Evolutionary conservation across 1,140 invertebrate genomes (phyloP).

Genomic region (Zaprionus camerounensis): DNA sequence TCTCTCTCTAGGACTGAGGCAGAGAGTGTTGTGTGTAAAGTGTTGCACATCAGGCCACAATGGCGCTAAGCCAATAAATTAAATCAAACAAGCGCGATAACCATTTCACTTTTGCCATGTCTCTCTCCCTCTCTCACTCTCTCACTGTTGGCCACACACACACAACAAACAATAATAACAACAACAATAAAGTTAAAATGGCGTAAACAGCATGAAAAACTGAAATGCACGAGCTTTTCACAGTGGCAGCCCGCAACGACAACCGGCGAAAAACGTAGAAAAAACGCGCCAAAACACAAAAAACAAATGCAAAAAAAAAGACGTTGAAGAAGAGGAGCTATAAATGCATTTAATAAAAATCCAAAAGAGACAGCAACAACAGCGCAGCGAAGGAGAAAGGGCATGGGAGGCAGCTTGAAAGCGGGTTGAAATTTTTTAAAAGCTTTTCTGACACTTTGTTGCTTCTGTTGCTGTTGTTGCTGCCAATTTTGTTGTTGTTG

Average conservation of each 20-base stretch:
- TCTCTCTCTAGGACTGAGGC: neutral
- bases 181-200: slow-evolving; percentile 60
- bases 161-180: slow-evolving; percentile 32
- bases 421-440: slow-evolving; percentile 48
- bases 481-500: slow-evolving; percentile 32
- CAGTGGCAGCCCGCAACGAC: slow-evolving; percentile 41
- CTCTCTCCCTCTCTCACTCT: slow-evolving; percentile 21
- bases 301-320: neutral
- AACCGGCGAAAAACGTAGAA: slow-evolving; percentile 23
- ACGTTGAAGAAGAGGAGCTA: slow-evolving; percentile 18
- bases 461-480: slow-evolving; percentile 10
- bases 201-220: slow-evolving; percentile 66
- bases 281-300: slow-evolving; percentile 25
- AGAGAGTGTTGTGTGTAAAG: slow-evolving; percentile 63
- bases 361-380: neutral
- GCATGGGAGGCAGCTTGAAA: neutral
- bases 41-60: slow-evolving; percentile 72
- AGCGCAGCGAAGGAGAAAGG: neutral
- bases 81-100: slow-evolving; percentile 78
- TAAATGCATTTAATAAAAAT: slow-evolving; percentile 64
- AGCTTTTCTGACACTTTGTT: slow-evolving; percentile 58
- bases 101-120: slow-evolving; percentile 69
- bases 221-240: slow-evolving; percentile 58
- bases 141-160: slow-evolving; percentile 15
- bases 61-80: slow-evolving; percentile 79